Evolutionary conservation across 2,797 vertebrate species (phyloP).

Genomic region (Sebastes aleutianus): DNA sequence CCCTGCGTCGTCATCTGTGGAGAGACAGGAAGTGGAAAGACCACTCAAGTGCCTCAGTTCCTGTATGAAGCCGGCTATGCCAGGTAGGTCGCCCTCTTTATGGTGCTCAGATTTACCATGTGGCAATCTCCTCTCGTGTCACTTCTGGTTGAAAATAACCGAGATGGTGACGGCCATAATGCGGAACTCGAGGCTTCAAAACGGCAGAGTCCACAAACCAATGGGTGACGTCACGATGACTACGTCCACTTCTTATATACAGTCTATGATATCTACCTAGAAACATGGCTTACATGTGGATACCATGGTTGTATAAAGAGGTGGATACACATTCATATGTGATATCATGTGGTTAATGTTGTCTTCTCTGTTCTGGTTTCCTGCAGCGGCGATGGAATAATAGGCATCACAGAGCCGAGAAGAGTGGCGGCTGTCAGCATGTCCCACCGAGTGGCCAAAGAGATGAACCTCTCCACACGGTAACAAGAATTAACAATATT

Average conservation of each 20-base stretch:
- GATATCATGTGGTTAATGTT: background rate
- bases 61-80: constrained; percentile 97
- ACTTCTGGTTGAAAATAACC: too few species aligned
- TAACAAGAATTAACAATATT: constrained; percentile 60
- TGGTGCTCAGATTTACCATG: background rate
- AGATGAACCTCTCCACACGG: constrained; percentile 94
- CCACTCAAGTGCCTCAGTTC: constrained; percentile 97
- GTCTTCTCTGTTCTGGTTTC: background rate
- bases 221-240: too few species aligned
- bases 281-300: background rate
- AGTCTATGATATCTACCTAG: background rate
- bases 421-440: constrained; percentile 95
- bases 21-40: constrained; percentile 97
- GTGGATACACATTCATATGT: background rate
- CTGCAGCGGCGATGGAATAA: constrained; percentile 80
- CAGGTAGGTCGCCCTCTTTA: constrained; percentile 77
- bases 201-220: too few species aligned
- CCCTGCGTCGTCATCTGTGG: constrained; percentile 89
- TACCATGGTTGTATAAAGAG: background rate
- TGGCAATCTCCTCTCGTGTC: too few species aligned
- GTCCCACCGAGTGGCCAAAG: constrained; percentile 93
- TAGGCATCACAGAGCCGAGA: constrained; percentile 95
- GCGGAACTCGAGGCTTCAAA: too few species aligned
- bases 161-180: too few species aligned
- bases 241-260: too few species aligned